Percentiles rank a stretch among this genome's conserved stretches.
These are phyloP conservation scores for Archegozetes longisetosus DNA, from an alignment of 1,140 invertebrate genomes.

Conservation along the genomic window DNA sequence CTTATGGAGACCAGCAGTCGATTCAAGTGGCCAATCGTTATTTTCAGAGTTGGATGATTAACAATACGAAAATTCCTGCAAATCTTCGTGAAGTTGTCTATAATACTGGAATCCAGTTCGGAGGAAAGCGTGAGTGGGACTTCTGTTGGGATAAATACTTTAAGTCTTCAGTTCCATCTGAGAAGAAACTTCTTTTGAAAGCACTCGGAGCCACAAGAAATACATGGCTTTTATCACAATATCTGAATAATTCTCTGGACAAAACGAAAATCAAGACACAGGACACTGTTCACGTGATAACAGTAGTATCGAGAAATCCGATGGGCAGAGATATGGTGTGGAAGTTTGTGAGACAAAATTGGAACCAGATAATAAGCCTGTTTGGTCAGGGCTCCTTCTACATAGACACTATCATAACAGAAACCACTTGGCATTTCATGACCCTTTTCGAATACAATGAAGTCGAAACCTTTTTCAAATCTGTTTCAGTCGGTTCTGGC, in stretches of 20 bases:
- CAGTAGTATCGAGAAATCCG: conserved; percentile 48
- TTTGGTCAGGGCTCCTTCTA: conserved; percentile 31
- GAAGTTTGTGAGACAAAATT: conserved; percentile 56
- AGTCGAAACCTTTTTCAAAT: conserved; percentile 31
- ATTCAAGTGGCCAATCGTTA: conserved; percentile 41
- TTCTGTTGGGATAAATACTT: conserved; percentile 53
- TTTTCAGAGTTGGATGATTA: conserved; percentile 46
- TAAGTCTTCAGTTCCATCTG: conserved; percentile 42
- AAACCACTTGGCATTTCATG: conserved; percentile 48
- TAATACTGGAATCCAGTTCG: conserved; percentile 49
- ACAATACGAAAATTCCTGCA: conserved; percentile 35
- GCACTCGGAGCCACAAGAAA: conserved; percentile 51
- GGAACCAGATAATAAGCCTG: conserved; percentile 42
- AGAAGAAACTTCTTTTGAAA: conserved; percentile 46
- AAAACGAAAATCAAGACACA: conserved; percentile 43
- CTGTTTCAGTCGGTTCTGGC: conserved; percentile 41
- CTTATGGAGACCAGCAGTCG: conserved; percentile 42
- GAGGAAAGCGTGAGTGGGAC: conserved; percentile 52
- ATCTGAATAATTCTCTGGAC: conserved; percentile 43
- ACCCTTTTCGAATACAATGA: conserved; percentile 53
- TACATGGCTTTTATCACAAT: conserved; percentile 52
- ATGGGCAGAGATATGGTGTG: conserved; percentile 52
- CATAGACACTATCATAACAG: conserved; percentile 48
- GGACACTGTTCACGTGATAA: conserved; percentile 49
- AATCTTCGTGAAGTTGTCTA: conserved; percentile 58